phyloP scores from a whole-genome alignment of 1,140 invertebrate species.

The Platyura marginata region DNA sequence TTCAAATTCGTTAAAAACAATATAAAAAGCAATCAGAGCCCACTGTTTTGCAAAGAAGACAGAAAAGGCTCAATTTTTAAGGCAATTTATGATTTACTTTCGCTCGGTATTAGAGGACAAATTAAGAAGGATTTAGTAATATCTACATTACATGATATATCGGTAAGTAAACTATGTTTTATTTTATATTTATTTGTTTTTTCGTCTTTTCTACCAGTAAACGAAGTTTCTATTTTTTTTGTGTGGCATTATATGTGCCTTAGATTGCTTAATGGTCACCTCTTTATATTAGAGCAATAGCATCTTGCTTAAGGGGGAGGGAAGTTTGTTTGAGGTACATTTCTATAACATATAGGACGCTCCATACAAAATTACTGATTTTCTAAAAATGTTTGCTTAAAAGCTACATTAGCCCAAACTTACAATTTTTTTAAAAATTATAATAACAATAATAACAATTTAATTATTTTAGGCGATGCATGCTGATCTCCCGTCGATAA shows the following conservation, averaged over 20 bases:
- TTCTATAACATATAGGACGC: too few relatives aligned
- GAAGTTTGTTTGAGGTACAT: too few relatives aligned
- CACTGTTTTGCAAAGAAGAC: constrained; percentile 12
- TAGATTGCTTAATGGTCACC: too few relatives aligned
- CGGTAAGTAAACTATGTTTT: constrained; percentile 38
- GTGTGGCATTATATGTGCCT: too few relatives aligned
- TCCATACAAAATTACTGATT: too few relatives aligned
- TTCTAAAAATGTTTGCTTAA: too few relatives aligned
- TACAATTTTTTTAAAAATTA: neutral
- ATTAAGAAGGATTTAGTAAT: constrained; percentile 53
- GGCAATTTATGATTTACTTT: constrained; percentile 40
- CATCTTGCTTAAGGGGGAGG: too few relatives aligned
- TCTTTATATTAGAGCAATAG: too few relatives aligned
- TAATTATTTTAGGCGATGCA: constrained; percentile 40
- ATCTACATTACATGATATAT: constrained; percentile 41
- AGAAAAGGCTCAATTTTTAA: constrained; percentile 25
- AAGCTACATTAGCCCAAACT: too few relatives aligned
- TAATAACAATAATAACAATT: constrained; percentile 1
- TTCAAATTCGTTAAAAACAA: neutral
- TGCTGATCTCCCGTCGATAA: constrained; percentile 51
- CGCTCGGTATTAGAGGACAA: constrained; percentile 43
- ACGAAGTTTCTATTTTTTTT: too few relatives aligned
- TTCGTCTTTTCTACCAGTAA: too few relatives aligned
- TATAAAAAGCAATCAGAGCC: neutral
- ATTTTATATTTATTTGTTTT: too few relatives aligned